Base-by-base conservation (phyloP, 2,888 invertebrate species). In the Bugulina stolonifera region DNA sequence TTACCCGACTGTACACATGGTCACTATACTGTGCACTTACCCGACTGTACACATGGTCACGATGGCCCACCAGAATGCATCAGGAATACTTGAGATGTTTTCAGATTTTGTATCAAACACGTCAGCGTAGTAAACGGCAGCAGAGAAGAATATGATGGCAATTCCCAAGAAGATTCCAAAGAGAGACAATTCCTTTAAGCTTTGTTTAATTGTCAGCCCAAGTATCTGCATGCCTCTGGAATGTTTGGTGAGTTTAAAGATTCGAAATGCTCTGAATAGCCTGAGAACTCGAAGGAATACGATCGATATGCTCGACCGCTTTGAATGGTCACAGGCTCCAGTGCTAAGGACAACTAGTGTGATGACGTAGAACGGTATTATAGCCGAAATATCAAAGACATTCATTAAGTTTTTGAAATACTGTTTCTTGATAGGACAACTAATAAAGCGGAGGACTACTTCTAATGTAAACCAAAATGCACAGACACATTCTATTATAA, bases 51-150 rank as follows among this genome's bases (percentile, higher is more conserved):
- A 70, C 52, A 70, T 54, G 71, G 83, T 80, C 23, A 83, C 81
- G 27, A 83, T 81, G 2, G 83, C 80, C 81, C 81, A 83, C 83
- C 83, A 83, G 77, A 83, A 83, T 1, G 81, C 80, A 54, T 81
- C 82, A 0, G 83, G 83, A 55, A 83, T 83, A 71, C 81, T 81
- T n/a, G 73, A 76, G 72, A 83, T 79, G 72, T 81, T 78, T 25
- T n/a, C 25, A 1, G 78, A 75, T 10, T 78, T 71, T 10, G 75
- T 71, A 29, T 78, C 75, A 22, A 76, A 79, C 54, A 78, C 74
- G 73, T 83, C 83, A 27, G 81, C 82, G 74, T 80, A 83, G 76
- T 77, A 83, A 34, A 82, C 80, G 32, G 80, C 81, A 32, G 80
- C 79, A 1, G 82, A 79, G 75, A 81, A 83, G 54, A 83, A 81